Base-by-base conservation (phyloP, 2,113 vertebrate species). In the Peromyscus maniculatus region DNA sequence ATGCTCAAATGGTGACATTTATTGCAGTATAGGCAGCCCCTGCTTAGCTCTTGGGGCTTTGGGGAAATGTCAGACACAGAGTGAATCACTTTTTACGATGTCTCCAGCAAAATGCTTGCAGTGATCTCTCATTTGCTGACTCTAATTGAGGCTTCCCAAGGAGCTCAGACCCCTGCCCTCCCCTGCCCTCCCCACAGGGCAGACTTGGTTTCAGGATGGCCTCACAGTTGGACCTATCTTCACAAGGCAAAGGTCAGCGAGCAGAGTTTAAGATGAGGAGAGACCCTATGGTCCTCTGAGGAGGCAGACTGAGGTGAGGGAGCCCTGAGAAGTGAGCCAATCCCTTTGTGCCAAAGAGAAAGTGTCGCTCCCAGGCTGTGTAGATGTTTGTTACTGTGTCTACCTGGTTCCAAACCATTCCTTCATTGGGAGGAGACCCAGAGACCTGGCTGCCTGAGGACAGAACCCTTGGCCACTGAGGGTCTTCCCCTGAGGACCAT, bases 51-150 rank as follows among this genome's bases (percentile, higher is more conserved):
- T 71, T 28, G 3, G 84, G 89, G 67, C 84, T 78, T 24, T 59
- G 8, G 4, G 89, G 91, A 96, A 97, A 97, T 55, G 64, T 93
- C 94, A 90, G 96, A 57, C 79, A 21, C 31, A 11, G n/a, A 88
- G 57, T 39, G 33, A 94, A 55, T 95, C 80, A 49, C 69, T 84
- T 89, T 80, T 71, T 21, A 69, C 13, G 4, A 9, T 15, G 49
- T 57, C 84, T 94, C 49, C 8, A 59, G 59, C 49, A 79, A 83
- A 92, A 69, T 24, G 46, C 82, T 36, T 83, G 78, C 52, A 59
- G 15, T 9, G 21, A 55, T 83, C 72, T 94, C 82, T 55, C 69
- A 67, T 74, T 88, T 91, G 87, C 67, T 66, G 19, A 49, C 33
- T 62, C 86, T 90, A 46, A 83, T 0, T 49, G 94, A 96, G 88